phyloP scores from a whole-genome alignment of 2,888 invertebrate species.

The Coelogynopora nodosa region DNA sequence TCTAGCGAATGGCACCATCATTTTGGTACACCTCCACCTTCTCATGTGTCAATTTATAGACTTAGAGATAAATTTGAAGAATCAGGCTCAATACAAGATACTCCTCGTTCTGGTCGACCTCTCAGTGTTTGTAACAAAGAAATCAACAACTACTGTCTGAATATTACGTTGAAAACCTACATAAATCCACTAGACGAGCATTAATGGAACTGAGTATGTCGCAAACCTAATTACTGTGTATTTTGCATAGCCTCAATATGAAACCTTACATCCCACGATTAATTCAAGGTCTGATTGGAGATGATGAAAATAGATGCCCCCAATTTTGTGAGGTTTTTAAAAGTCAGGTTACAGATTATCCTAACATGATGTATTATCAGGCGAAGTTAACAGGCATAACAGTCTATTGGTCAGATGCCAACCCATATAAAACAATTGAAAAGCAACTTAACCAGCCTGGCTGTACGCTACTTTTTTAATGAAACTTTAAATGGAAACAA shows the following conservation, averaged over 20 bases:
- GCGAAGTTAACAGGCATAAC: slow-evolving; percentile 24
- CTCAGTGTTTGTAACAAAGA: slow-evolving; percentile 27
- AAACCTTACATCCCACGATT: slow-evolving; percentile 21
- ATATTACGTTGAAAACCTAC: slow-evolving; percentile 20
- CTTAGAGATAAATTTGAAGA: slow-evolving; percentile 19
- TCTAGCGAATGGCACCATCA: slow-evolving; percentile 23
- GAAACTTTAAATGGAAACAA: background rate
- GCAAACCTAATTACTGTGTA: background rate
- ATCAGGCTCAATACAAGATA: slow-evolving; percentile 25
- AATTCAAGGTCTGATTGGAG: slow-evolving; percentile 15
- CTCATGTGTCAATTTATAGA: slow-evolving; percentile 7
- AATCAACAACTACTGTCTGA: slow-evolving; percentile 14
- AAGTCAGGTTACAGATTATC: slow-evolving; percentile 28
- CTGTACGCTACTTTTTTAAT: slow-evolving; percentile 11
- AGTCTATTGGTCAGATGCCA: slow-evolving; percentile 19
- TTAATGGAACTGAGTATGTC: slow-evolving; percentile 7
- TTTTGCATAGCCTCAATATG: slow-evolving; percentile 24
- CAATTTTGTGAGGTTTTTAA: slow-evolving; percentile 19
- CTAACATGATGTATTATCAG: slow-evolving; percentile 17
- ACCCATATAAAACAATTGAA: slow-evolving; percentile 18
- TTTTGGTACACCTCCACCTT: slow-evolving; percentile 12
- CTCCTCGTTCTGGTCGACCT: slow-evolving; percentile 7
- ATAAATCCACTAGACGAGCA: slow-evolving; percentile 19
- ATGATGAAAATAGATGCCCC: background rate
- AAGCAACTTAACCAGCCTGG: slow-evolving; percentile 27